Base-by-base conservation (phyloP, 2,797 vertebrate species). In the Sylvilagus floridanus region DNA sequence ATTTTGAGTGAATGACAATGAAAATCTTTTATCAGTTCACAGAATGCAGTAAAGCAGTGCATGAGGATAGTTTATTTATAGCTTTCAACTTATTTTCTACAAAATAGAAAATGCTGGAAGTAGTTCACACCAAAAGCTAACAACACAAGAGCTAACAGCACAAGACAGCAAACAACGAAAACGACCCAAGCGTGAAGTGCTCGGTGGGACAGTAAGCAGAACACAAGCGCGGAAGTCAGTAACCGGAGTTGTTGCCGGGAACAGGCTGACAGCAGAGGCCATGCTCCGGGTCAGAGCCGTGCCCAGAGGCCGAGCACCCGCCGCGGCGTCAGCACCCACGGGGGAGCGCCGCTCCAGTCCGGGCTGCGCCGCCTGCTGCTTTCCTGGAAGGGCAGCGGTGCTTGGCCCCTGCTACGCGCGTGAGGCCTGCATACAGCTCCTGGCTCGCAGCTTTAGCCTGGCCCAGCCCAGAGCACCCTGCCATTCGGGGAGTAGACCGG, bases 61-160 rank as follows among this genome's bases (percentile, higher is more conserved):
- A 47, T 11, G 30, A 14, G 3, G 19, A 24, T 60, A 30, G 42
- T 42, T 42, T 42, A 26, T 79, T 19, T 28, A 32, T 2, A 84
- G 8, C 52, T 95, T 63, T 84, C 84, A 63, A 68, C n/a, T 16
- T 12, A 75, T 79, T 69, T 73, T 60, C 60, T 75, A 5, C 73
- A 73, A 90, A 65, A 63, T 19, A 2, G 35, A 75, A 75, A 37
- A 37, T 88, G 17, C 52, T 1, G 21, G 7, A 76, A 78, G 87
- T 42, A 84, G 42, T 52, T 83, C 88, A 63, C 60, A 72, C 22
- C 81, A 32, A 88, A 71, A 68, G 14, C 73, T 30, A 68, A 32
- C 3, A 90, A 68, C n/a, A 65, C 16, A 63, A 52, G 72, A 35
- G 35, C 35, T 35, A 35, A 90, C n/a, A 75, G 35, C 26, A 62